Evolutionary conservation across 2,797 vertebrate species (phyloP).

Genomic region (Anomalospiza imberbis): DNA sequence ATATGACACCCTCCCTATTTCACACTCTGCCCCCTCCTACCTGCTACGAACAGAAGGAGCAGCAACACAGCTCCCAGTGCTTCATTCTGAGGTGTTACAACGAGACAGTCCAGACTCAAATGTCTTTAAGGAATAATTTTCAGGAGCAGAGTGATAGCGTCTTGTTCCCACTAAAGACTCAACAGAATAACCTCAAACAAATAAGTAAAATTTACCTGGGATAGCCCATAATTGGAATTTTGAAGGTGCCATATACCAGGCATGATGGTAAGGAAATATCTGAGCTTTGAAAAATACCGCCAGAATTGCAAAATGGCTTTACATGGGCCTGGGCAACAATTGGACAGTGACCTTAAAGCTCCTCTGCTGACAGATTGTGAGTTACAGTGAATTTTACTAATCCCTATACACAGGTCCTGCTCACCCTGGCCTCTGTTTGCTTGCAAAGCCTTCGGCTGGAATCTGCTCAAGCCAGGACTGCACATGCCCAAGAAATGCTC

Average conservation of each 20-base stretch:
- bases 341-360: background rate
- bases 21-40: slow-evolving; percentile 15
- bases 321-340: background rate
- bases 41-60: background rate
- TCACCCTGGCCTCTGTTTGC: background rate
- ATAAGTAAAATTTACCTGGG: background rate
- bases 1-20: background rate
- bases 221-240: background rate
- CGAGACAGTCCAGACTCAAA: background rate
- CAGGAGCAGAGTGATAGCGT: background rate
- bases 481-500: background rate
- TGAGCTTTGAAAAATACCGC: background rate
- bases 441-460: slow-evolving; percentile 20
- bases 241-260: background rate
- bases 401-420: background rate
- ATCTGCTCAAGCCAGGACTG: background rate
- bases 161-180: background rate
- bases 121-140: background rate
- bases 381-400: background rate
- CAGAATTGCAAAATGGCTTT: background rate
- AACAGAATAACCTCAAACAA: background rate
- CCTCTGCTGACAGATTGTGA: background rate
- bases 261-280: background rate
- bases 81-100: background rate
- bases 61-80: background rate